Evolutionary conservation across 2,797 vertebrate genomes (phyloP).

Genomic region (Lerista edwardsae): DNA sequence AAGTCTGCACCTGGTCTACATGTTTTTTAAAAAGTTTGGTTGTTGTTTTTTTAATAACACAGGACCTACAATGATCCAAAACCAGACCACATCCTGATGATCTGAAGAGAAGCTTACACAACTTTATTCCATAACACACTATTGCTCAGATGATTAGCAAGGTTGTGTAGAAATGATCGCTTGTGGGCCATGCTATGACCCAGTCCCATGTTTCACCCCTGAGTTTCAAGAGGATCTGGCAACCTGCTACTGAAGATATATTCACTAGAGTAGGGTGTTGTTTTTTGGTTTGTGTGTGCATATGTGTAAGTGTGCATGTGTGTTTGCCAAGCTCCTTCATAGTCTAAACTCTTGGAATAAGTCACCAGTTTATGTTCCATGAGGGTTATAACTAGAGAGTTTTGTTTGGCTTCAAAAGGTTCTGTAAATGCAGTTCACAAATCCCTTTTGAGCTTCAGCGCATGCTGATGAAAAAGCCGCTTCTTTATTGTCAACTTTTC

Average conservation of each 20-base stretch:
- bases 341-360: background rate
- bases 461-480: background rate
- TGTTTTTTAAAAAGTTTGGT: background rate
- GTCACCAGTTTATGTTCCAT: background rate
- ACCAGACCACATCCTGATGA: background rate
- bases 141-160: background rate
- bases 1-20: background rate
- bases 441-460: background rate
- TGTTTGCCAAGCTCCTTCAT: background rate
- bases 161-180: background rate
- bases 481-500: background rate
- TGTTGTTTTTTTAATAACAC: background rate
- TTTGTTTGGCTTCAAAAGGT: slow-evolving; percentile 10
- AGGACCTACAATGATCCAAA: background rate
- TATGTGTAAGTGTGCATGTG: too few species aligned
- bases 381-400: background rate
- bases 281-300: too few species aligned
- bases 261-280: too few species aligned
- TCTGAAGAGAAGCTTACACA: background rate
- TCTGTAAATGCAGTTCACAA: slow-evolving; percentile 1
- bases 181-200: too few species aligned
- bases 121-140: background rate
- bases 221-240: background rate
- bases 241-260: too few species aligned
- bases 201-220: too few species aligned